Conservation (phyloP, 1,140 invertebrate species). For the Coelopa frigida region DNA sequence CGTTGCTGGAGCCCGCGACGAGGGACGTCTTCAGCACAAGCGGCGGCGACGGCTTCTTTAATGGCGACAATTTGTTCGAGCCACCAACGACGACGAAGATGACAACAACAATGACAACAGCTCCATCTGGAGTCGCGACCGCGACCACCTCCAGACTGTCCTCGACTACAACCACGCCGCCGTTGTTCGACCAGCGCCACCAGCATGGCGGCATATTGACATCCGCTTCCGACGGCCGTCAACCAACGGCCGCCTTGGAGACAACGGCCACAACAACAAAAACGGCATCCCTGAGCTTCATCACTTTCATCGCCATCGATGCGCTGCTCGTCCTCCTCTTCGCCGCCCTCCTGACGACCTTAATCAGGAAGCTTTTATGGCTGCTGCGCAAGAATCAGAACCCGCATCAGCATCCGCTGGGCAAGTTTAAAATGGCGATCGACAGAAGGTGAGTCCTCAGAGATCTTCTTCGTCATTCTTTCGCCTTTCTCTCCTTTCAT, state of each 20-base stretch:
- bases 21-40: background rate
- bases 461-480: too few relatives aligned
- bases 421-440: constrained; percentile 41
- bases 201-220: too few relatives aligned
- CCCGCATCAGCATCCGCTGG: constrained; percentile 35
- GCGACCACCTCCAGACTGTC: too few relatives aligned
- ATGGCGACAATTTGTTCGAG: constrained; percentile 35
- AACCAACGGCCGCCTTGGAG: background rate
- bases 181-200: too few relatives aligned
- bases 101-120: background rate
- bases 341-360: constrained; percentile 43
- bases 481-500: too few relatives aligned
- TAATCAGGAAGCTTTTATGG: constrained; percentile 47
- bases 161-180: too few relatives aligned
- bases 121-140: too few relatives aligned
- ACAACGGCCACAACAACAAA: constrained; percentile 10
- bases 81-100: too few relatives aligned
- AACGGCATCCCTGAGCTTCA: constrained; percentile 29
- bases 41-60: constrained; percentile 12
- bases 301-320: constrained; percentile 41
- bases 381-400: constrained; percentile 42
- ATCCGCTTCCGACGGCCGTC: too few relatives aligned
- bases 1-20: background rate
- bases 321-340: constrained; percentile 42
- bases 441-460: constrained; percentile 33